phyloP scores from a whole-genome alignment of 2,797 vertebrate species.

The Pyrocephalus nanus region DNA sequence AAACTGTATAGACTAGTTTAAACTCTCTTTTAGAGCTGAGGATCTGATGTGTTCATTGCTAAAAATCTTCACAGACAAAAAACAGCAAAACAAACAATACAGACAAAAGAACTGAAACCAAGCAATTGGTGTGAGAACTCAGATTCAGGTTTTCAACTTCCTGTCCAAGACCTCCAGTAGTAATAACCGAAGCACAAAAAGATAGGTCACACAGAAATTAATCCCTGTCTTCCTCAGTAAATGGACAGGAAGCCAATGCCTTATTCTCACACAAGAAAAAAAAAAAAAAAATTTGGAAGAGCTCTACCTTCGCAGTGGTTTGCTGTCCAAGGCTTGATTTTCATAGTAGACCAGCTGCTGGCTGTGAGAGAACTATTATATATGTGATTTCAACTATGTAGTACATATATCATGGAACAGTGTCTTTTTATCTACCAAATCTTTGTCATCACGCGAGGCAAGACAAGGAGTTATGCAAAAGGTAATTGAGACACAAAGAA shows the following conservation, averaged over 20 bases:
- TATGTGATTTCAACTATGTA: background rate
- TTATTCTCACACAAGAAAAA: background rate
- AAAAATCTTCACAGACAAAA: background rate
- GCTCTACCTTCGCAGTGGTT: background rate
- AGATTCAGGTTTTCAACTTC: background rate
- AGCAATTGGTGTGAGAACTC: background rate
- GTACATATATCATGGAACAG: background rate
- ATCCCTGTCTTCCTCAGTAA: background rate
- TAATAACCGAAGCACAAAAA: background rate
- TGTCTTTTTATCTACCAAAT: background rate
- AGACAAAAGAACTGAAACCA: background rate
- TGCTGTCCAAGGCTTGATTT: background rate
- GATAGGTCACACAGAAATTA: background rate
- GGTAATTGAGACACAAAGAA: background rate
- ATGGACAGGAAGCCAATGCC: background rate
- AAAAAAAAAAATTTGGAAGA: background rate
- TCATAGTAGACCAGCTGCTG: background rate
- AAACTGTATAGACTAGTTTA: background rate
- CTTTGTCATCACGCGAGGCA: background rate
- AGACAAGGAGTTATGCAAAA: background rate
- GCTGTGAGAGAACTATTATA: background rate
- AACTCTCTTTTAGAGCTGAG: background rate
- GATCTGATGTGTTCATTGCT: background rate
- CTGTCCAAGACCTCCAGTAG: background rate
- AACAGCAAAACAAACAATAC: background rate